These are phyloP conservation scores for Nasalis larvatus DNA, from an alignment of 2,113 vertebrate genomes.

Conservation along the genomic window DNA sequence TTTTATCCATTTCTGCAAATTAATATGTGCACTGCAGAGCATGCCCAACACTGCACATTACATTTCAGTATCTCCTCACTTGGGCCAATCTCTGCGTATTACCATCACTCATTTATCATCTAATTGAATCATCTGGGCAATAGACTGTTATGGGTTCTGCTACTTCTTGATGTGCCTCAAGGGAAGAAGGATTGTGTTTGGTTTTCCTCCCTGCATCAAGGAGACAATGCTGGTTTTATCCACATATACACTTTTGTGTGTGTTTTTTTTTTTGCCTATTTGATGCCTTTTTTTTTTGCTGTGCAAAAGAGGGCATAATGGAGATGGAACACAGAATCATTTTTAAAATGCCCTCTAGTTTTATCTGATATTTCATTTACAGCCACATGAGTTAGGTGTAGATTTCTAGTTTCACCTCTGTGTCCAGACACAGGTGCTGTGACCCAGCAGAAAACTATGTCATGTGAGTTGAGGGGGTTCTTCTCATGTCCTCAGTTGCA, in stretches of 20 bases:
- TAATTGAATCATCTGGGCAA: conserved; percentile 53
- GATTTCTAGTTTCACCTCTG: not conserved
- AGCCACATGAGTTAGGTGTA: not conserved
- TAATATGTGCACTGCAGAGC: not conserved
- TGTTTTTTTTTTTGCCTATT: no score
- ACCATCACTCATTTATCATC: conserved; percentile 45
- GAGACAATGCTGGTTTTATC: not conserved
- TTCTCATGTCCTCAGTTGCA: not conserved
- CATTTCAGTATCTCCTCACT: conserved; percentile 15
- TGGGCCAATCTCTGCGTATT: conserved; percentile 28
- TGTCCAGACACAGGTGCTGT: not conserved
- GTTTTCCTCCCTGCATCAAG: not conserved
- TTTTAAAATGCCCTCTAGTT: not conserved
- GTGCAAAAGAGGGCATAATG: not conserved
- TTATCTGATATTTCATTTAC: not conserved
- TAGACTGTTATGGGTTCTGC: conserved; percentile 56
- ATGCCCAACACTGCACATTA: not conserved
- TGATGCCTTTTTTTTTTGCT: not conserved
- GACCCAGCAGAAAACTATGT: not conserved
- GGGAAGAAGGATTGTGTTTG: conserved; percentile 21
- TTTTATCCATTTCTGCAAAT: not conserved
- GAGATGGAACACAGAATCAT: fast-evolving
- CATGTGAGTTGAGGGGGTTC: not conserved
- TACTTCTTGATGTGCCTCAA: conserved; percentile 23
- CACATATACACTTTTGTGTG: not conserved